Evolutionary conservation across 2,797 vertebrate genomes (phyloP).

Genomic region (Pachyuromys duprasi): DNA sequence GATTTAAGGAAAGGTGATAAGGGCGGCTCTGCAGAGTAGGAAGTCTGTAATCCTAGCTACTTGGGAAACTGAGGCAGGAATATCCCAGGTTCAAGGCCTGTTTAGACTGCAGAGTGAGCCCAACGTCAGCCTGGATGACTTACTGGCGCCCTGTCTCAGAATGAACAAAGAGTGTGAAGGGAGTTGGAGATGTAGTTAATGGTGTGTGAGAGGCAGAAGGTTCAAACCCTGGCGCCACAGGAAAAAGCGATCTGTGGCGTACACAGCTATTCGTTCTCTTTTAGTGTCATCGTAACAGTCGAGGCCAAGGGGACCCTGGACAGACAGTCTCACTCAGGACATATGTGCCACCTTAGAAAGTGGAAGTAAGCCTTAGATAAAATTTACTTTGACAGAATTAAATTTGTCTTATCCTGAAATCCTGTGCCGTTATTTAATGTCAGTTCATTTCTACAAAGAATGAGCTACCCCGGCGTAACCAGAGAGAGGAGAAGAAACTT

Average conservation of each 20-base stretch:
- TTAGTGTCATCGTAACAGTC: not conserved
- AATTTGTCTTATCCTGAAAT: slow-evolving; percentile 37
- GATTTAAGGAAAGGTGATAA: slow-evolving; percentile 8
- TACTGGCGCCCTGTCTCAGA: not conserved
- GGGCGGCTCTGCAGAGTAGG: not conserved
- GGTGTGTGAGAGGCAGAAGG: not conserved
- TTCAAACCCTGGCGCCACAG: too few species aligned
- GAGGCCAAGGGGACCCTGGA: not conserved
- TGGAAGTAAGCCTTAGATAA: slow-evolving; percentile 10
- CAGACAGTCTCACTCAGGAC: not conserved
- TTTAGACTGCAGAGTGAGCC: not conserved
- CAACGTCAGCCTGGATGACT: not conserved
- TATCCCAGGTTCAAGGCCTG: not conserved
- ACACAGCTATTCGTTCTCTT: too few species aligned
- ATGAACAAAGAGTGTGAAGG: not conserved
- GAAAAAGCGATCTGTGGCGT: too few species aligned
- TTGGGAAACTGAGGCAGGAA: not conserved
- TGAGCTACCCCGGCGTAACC: not conserved
- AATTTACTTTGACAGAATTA: slow-evolving; percentile 54
- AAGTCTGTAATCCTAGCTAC: not conserved
- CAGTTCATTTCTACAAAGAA: slow-evolving; percentile 45
- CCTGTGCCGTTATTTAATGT: not conserved
- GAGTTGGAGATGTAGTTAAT: not conserved
- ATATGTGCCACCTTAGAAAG: slow-evolving; percentile 2
- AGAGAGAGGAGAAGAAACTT: not conserved